A percentile compares a stretch with the other conserved stretches of the same genome.
These are phyloP conservation scores for Ondatra zibethicus DNA, from an alignment of 2,113 vertebrate species.

Conservation along the genomic window DNA sequence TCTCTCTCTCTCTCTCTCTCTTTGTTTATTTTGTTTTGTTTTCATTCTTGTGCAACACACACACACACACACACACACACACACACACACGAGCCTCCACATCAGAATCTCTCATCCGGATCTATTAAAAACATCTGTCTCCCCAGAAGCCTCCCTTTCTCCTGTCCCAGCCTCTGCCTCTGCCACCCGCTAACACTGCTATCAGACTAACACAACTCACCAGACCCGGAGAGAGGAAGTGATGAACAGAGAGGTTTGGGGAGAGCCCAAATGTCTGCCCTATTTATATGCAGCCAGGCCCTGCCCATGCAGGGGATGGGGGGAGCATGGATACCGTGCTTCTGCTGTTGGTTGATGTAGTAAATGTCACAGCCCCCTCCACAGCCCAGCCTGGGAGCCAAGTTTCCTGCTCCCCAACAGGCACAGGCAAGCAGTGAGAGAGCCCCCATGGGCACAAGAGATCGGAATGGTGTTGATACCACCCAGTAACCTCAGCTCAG, in stretches of 20 bases:
- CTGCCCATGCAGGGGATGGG: constrained; percentile 67
- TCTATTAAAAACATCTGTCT: constrained; percentile 36
- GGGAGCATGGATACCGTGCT: constrained; percentile 28
- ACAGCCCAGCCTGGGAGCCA: background rate
- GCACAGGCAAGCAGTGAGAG: no score
- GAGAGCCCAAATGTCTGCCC: constrained; percentile 50
- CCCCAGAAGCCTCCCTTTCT: background rate
- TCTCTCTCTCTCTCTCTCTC: no score
- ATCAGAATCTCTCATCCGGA: constrained; percentile 4
- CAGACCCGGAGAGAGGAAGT: background rate
- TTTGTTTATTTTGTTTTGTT: background rate
- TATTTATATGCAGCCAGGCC: constrained; percentile 78
- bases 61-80: background rate
- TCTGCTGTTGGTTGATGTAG: background rate
- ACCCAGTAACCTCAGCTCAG: background rate
- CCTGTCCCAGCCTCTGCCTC: background rate
- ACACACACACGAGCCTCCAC: background rate
- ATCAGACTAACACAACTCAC: constrained; percentile 34
- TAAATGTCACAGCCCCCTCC: background rate
- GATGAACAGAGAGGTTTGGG: background rate
- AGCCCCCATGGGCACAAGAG: background rate
- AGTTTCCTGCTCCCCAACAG: background rate
- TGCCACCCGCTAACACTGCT: background rate
- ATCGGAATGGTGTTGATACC: background rate
- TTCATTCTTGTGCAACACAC: no score